Evolutionary conservation across 2,113 vertebrate species (phyloP).

Genomic region (Tursiops truncatus): DNA sequence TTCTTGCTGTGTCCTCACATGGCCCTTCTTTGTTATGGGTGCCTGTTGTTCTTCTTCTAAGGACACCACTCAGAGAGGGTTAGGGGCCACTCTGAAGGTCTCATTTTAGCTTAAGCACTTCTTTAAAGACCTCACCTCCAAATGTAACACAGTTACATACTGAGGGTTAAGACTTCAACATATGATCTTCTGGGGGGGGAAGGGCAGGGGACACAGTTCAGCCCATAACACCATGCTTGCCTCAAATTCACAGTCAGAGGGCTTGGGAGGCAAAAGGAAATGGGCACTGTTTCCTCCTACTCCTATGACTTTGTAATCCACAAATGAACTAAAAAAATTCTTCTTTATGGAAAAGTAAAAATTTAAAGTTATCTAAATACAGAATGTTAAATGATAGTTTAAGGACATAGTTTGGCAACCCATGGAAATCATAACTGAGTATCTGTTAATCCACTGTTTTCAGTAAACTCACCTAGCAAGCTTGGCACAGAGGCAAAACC

Average conservation of each 20-base stretch:
- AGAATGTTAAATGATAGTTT: neutral
- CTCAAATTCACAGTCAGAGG: neutral
- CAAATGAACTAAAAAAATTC: neutral
- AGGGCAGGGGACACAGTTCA: neutral
- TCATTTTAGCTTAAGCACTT: neutral
- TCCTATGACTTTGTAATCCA: neutral
- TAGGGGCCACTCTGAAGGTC: neutral
- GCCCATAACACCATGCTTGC: neutral
- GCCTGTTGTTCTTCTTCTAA: neutral
- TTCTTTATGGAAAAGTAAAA: neutral
- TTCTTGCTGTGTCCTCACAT: neutral
- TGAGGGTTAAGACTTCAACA: neutral
- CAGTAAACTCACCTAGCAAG: neutral
- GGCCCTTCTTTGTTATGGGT: accelerated
- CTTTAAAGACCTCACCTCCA: neutral
- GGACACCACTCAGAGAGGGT: neutral
- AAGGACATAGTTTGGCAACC: neutral
- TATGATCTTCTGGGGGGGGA: neutral
- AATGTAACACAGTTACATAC: neutral
- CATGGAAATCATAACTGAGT: neutral
- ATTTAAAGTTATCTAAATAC: neutral
- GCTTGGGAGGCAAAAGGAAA: neutral
- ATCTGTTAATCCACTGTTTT: neutral
- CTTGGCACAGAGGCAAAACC: neutral
- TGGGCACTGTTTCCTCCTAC: neutral